Evolutionary conservation across 2,113 vertebrate genomes (phyloP), one percentile per base, ranked within the genome.

Genomic region (Chaetura pelagica): DNA sequence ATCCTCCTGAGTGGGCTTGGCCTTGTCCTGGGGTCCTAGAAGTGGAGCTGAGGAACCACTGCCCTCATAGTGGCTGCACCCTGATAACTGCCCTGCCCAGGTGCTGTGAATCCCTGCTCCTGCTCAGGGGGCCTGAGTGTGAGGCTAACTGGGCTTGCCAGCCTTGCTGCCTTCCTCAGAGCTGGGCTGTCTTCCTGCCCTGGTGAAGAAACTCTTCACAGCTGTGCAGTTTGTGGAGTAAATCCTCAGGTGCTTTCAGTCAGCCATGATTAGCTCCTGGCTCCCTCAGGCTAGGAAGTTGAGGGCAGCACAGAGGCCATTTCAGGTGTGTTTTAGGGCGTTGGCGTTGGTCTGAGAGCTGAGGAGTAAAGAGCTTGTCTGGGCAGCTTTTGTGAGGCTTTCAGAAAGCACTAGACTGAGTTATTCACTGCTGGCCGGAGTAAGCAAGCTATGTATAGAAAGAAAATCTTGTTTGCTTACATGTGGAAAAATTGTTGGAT

Each of bases 361-460:
- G 12, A 0, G 1, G 20, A 23, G 4, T 1, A 1, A 1, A 20
- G 8, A 40, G 30, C 2, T 11, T 32, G 9, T 11, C 40, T 34
- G 30, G 20, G 29, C 3, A 23, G 22, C 0, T 12, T 5, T 1
- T 23, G 34, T 44, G 48, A 46, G 7, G 3, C 1, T 22, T 30
- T 15, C 1, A 8, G 22, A 42, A 27, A 1, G 0, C 0, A 4
- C 2, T 1, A 3, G 7, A 1, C 1, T 22, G 51, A 40, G 8
- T 2, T 59, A 0, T 5, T 24, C 1, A 2, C 30, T 48, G 40
- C 14, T 82, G 55, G 14, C 12, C 61, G 9, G 2, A 12, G 18
- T 19, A 55, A 77, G 30, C 0, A 35, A 94, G 44, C 12, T 61
- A n/a, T 64, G 59, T 75, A 1, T 19, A 20, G 9, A 8, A 2